Percentiles rank a stretch among this genome's conserved stretches.
phyloP scores from a whole-genome alignment of 2,113 vertebrate species.

The Stomatorhinus ivindoensis region DNA sequence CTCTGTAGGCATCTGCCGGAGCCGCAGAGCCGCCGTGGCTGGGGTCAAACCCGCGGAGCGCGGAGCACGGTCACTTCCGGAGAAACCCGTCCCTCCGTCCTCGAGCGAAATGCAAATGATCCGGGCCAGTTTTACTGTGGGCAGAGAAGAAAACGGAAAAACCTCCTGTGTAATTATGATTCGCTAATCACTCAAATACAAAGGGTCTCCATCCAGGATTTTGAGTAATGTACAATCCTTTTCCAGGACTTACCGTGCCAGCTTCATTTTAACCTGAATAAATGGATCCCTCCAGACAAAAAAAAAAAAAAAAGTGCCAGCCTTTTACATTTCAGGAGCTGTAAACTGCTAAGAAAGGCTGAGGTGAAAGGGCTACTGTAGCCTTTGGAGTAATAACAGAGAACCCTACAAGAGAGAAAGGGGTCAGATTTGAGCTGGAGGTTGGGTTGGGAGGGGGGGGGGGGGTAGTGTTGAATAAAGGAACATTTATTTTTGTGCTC shows the following conservation, averaged over 20 bases:
- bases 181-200: conserved; percentile 50
- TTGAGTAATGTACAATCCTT: conserved; percentile 57
- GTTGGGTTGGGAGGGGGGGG: conserved; percentile 13
- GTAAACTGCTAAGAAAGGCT: conserved; percentile 21
- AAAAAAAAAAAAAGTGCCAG: conserved; percentile 52
- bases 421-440: conserved; percentile 24
- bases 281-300: conserved; percentile 48
- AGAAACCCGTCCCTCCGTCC: conserved; percentile 49
- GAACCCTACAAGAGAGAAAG: conserved; percentile 39
- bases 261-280: conserved; percentile 61
- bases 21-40: conserved; percentile 52
- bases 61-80: conserved; percentile 52
- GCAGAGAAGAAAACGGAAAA: conserved; percentile 42
- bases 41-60: conserved; percentile 53
- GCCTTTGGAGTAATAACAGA: conserved; percentile 48
- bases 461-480: conserved; percentile 56
- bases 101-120: conserved; percentile 25
- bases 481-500: conserved; percentile 62
- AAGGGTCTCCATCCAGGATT: conserved; percentile 35
- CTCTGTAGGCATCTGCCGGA: conserved; percentile 53
- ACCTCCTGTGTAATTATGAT: conserved; percentile 55
- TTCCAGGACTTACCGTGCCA: conserved; percentile 50
- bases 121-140: not conserved
- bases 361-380: conserved; percentile 22
- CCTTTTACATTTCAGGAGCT: conserved; percentile 56